A percentile compares a stretch with the other conserved stretches of the same genome.
These are phyloP conservation scores for Chymomyza costata DNA, from an alignment of 1,140 invertebrate genomes.

Conservation along the genomic window DNA sequence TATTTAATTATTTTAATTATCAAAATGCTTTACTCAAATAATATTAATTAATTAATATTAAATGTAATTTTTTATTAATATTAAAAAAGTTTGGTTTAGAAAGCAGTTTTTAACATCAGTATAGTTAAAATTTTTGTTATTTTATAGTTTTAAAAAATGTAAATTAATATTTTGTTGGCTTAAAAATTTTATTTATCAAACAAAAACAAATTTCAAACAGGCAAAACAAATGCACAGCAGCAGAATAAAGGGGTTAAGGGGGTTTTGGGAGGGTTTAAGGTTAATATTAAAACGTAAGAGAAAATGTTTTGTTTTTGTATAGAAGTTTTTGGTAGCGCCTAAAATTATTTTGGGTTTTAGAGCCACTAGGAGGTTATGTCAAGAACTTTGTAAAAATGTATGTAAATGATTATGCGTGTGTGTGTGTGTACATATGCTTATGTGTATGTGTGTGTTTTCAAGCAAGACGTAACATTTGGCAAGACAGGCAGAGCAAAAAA, in stretches of 20 bases:
- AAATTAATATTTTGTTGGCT: constrained; percentile 11
- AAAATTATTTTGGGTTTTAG: no score
- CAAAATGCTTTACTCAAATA: background rate
- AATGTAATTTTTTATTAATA: constrained; percentile 27
- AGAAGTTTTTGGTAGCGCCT: no score
- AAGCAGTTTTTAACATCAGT: no score
- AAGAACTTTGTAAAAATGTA: no score
- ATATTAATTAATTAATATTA: background rate
- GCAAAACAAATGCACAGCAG: constrained; percentile 52
- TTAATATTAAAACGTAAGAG: constrained; percentile 35
- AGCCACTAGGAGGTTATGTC: no score
- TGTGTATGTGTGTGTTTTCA: no score
- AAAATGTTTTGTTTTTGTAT: no score
- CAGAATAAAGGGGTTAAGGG: constrained; percentile 21
- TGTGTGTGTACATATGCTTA: no score
- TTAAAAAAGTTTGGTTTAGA: constrained; percentile 17
- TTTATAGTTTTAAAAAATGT: constrained; percentile 24
- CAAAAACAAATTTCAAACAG: constrained; percentile 73
- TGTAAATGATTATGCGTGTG: no score
- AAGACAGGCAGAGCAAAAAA: no score
- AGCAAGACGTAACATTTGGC: no score
- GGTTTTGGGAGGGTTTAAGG: constrained; percentile 14
- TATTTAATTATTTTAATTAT: constrained; percentile 27
- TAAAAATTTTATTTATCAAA: constrained; percentile 41
- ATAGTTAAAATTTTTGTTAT: constrained; percentile 20